Base-by-base conservation (phyloP, 2,888 invertebrate genomes). In the Macrophya alboannulata region DNA sequence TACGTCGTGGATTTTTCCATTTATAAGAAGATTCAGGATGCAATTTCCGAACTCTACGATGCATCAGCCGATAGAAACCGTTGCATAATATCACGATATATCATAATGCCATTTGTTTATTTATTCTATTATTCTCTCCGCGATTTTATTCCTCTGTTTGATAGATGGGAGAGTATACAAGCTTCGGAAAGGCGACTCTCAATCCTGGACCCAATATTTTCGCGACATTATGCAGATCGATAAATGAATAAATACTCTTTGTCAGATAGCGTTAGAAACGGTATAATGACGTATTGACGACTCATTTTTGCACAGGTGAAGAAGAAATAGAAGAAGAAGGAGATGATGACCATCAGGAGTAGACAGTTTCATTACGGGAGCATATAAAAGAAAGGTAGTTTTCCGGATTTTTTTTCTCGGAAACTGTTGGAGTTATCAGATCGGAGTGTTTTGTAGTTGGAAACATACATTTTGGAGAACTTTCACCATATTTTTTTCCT, bases 201-300 rank as follows among this genome's bases (percentile, higher is more conserved):
- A 15, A 86, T 84, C 82, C 85, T 65, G 55, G 59, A 51, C 31
- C 48, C 62, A 62, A 62, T 62, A 62, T 62, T 62, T 62, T 21
- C 10, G 77, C 76, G 81, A 84, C 81, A 43, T 79, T 83, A 65
- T n/a, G 74, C 68, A 84, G 72, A 79, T 85, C 85, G 82, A 86
- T 86, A 43, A 82, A 84, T 81, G 43, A 62, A 62, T 62, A 25
- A 12, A 62, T 62, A 62, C 62, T 82, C 31, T 1, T 31, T 31
- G 31, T 31, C 25, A 59, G 72, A 74, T 82, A 37, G 65, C 72
- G 31, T 81, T 62, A 12, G 82, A 65, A 40, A 84, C 55, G 37
- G n/a, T 40, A 2, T 37, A 48, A 59, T 72, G 65, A 84, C 48
- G 77, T 37, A 48, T 48, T 55, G 4, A 65, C 74, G 48, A 45